phyloP scores from a whole-genome alignment of 2,797 vertebrate genomes.

The Anisognathus igniventris region DNA sequence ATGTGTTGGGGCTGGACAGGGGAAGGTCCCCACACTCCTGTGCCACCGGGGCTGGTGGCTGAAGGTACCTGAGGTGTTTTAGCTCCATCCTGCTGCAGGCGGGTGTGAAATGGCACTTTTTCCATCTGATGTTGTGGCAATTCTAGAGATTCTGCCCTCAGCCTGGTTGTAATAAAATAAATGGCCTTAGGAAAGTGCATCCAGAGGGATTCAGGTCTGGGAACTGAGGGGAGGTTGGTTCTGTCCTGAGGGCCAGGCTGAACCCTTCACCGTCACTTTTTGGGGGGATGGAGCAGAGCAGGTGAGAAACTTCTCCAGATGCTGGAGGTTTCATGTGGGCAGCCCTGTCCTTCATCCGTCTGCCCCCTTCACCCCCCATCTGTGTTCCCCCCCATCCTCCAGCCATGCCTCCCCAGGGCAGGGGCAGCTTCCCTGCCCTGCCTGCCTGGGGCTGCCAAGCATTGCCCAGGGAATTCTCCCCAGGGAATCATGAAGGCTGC shows the following conservation, averaged over 20 bases:
- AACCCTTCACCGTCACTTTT: background rate
- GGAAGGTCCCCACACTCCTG: background rate
- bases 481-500: background rate
- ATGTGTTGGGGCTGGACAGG: accelerated
- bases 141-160: background rate
- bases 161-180: background rate
- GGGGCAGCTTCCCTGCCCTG: background rate
- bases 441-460: background rate
- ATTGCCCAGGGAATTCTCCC: background rate
- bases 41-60: background rate
- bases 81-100: background rate
- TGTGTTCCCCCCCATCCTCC: background rate
- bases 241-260: background rate
- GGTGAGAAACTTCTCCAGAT: background rate
- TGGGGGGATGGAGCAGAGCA: background rate
- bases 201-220: background rate
- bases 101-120: background rate
- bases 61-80: background rate
- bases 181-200: background rate
- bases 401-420: background rate
- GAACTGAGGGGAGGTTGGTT: background rate
- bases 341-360: background rate
- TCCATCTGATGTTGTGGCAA: background rate
- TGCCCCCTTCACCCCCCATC: background rate
- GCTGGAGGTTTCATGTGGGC: background rate